Conservation (phyloP, 2,888 invertebrate genomes). For the Ephialtes manifestator region DNA sequence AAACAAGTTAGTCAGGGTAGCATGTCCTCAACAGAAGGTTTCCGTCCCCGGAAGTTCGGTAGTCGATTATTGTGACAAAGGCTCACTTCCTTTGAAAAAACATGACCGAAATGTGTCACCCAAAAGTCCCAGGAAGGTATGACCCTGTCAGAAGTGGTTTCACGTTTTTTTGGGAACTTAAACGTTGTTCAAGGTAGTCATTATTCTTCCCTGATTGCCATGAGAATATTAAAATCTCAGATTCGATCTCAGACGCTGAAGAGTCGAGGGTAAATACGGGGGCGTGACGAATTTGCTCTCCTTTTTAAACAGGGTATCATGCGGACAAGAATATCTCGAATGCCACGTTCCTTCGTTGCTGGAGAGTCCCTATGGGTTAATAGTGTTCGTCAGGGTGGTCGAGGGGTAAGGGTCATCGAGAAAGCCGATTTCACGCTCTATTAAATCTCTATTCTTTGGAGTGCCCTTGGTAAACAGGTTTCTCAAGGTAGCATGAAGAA, state of each 20-base stretch:
- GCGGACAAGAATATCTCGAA: constrained; percentile 21
- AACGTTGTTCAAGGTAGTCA: background rate
- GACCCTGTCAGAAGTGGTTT: constrained; percentile 7
- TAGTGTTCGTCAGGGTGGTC: constrained; percentile 15
- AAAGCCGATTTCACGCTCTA: constrained; percentile 62
- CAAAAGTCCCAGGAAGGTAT: constrained; percentile 47
- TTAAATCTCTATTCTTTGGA: constrained; percentile 60
- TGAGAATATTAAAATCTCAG: constrained; percentile 29
- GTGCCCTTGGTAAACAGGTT: constrained; percentile 63
- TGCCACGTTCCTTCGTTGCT: background rate
- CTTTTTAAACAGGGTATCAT: constrained; percentile 54
- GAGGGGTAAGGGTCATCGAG: background rate
- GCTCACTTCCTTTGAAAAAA: background rate
- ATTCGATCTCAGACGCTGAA: background rate
- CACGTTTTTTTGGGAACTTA: background rate
- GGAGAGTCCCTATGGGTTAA: background rate
- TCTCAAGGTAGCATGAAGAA: constrained; percentile 52
- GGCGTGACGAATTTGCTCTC: constrained; percentile 53
- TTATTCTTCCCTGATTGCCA: constrained; percentile 37
- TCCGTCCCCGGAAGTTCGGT: background rate
- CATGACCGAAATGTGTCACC: constrained; percentile 56
- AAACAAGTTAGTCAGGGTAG: constrained; percentile 50
- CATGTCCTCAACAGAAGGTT: constrained; percentile 29
- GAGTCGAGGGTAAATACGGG: constrained; percentile 44
- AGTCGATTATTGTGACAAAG: background rate